phyloP scores from a whole-genome alignment of 2,113 vertebrate genomes.

The Sylvia atricapilla region DNA sequence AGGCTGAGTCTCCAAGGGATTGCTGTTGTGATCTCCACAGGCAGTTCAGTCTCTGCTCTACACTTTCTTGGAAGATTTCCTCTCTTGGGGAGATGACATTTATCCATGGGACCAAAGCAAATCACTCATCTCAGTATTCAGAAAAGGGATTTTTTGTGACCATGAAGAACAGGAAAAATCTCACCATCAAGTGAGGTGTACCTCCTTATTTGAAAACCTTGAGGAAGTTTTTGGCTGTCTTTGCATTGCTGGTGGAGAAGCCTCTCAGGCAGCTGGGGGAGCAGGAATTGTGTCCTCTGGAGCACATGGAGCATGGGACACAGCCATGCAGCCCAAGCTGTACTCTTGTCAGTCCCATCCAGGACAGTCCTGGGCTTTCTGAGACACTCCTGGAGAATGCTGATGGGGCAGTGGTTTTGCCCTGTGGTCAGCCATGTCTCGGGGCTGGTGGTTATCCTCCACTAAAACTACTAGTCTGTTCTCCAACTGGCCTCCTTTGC shows the following conservation, averaged over 20 bases:
- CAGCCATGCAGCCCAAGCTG: not conserved
- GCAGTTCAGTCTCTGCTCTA: not conserved
- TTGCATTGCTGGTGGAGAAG: not conserved
- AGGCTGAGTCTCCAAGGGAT: not conserved
- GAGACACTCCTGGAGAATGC: not conserved
- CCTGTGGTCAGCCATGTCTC: not conserved
- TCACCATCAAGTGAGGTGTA: not conserved
- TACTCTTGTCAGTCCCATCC: not conserved
- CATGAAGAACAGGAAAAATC: not conserved
- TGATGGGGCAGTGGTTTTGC: not conserved
- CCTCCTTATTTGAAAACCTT: not conserved
- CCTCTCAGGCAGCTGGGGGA: not conserved
- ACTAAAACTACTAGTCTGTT: not conserved
- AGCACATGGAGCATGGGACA: not conserved
- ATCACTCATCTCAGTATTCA: not conserved
- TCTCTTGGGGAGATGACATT: not conserved
- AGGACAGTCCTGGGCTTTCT: not conserved
- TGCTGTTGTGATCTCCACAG: not conserved
- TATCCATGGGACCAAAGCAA: not conserved
- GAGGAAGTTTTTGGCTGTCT: not conserved
- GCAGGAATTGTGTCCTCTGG: not conserved
- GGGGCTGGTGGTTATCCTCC: not conserved
- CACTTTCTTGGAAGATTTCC: not conserved
- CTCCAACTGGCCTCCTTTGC: not conserved
- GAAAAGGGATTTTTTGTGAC: not conserved